A percentile compares a stretch with the other conserved stretches of the same genome.
phyloP scores from a whole-genome alignment of 92 coral and sea anemone genomes.

The Parazoanthus atlanticus region DNA sequence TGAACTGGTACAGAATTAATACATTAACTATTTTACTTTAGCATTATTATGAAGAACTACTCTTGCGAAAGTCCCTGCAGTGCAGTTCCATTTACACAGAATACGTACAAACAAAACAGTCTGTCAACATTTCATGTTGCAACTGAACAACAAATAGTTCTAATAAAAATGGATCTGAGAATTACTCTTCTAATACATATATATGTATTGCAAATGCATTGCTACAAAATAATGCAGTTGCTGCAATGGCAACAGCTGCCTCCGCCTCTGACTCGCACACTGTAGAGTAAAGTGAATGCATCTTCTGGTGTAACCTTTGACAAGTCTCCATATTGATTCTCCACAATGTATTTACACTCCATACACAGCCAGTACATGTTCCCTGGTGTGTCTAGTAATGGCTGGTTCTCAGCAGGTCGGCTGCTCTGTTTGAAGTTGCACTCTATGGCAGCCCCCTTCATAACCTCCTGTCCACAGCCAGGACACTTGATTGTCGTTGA shows the following conservation, averaged over 20 bases:
- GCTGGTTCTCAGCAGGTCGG: slow-evolving; percentile 40
- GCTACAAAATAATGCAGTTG: slow-evolving; percentile 39
- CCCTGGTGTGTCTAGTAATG: slow-evolving; percentile 60
- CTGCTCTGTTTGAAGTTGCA: slow-evolving; percentile 73
- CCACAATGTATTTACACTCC: slow-evolving; percentile 92
- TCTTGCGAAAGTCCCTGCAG: not conserved
- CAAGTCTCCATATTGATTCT: slow-evolving; percentile 79
- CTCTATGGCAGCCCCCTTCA: slow-evolving; percentile 82
- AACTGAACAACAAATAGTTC: not conserved
- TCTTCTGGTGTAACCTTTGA: slow-evolving; percentile 75
- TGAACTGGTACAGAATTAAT: not conserved
- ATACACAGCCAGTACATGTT: slow-evolving; percentile 82
- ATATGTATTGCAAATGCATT: not conserved
- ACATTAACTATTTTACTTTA: not conserved
- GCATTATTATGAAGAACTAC: not conserved
- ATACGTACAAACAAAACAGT: not conserved
- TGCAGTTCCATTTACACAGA: not conserved
- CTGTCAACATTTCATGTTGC: not conserved
- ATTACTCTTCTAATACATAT: not conserved
- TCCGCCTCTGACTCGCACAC: slow-evolving; percentile 65
- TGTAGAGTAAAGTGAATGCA: slow-evolving; percentile 75
- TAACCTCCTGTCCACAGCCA: slow-evolving; percentile 82
- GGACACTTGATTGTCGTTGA: slow-evolving; percentile 71
- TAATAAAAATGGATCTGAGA: not conserved
- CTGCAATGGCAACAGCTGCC: slow-evolving; percentile 52